A percentile compares a stretch with the other conserved stretches of the same genome.
Conservation (phyloP, 2,888 invertebrate species). For the Hirtodrosophila confusa region DNA sequence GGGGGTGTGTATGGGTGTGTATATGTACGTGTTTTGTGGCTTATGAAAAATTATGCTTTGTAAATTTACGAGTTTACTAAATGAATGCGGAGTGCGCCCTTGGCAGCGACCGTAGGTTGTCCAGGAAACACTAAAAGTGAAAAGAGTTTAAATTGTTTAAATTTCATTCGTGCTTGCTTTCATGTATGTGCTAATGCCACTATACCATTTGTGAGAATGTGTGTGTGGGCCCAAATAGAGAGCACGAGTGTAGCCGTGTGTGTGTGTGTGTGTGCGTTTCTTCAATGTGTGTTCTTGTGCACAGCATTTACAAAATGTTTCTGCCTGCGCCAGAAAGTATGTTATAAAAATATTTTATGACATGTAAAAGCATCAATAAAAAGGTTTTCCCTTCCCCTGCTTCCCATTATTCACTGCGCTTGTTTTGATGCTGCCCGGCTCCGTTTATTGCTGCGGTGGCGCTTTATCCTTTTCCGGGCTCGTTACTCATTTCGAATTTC, state of each 20-base stretch:
- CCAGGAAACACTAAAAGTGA: constrained; percentile 8
- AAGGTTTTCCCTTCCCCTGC: constrained; percentile 36
- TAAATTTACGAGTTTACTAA: constrained; percentile 45
- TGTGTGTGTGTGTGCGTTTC: constrained; percentile 3
- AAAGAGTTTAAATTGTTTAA: constrained; percentile 63
- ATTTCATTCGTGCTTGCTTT: constrained; percentile 58
- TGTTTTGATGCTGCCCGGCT: constrained; percentile 26
- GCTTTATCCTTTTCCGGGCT: constrained; percentile 65
- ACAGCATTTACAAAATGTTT: constrained; percentile 58
- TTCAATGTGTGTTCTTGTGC: constrained; percentile 40
- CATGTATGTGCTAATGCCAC: constrained; percentile 51
- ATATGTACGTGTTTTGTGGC: constrained; percentile 7
- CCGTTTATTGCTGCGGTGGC: constrained; percentile 60
- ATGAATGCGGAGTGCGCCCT: constrained; percentile 17
- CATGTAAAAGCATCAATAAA: constrained; percentile 78
- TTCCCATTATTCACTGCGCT: constrained; percentile 13
- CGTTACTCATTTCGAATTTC: constrained; percentile 55
- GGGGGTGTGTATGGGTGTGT: neutral
- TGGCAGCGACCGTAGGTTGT: constrained; percentile 1
- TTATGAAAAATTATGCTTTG: constrained; percentile 41
- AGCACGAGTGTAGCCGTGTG: neutral
- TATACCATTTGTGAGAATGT: constrained; percentile 23
- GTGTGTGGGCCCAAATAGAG: neutral
- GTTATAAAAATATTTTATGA: constrained; percentile 79
- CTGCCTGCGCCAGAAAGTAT: constrained; percentile 53